A percentile compares a stretch with the other conserved stretches of the same genome.
Evolutionary conservation across 2,888 invertebrate genomes (phyloP).

Genomic region (Drosophila monieri): DNA sequence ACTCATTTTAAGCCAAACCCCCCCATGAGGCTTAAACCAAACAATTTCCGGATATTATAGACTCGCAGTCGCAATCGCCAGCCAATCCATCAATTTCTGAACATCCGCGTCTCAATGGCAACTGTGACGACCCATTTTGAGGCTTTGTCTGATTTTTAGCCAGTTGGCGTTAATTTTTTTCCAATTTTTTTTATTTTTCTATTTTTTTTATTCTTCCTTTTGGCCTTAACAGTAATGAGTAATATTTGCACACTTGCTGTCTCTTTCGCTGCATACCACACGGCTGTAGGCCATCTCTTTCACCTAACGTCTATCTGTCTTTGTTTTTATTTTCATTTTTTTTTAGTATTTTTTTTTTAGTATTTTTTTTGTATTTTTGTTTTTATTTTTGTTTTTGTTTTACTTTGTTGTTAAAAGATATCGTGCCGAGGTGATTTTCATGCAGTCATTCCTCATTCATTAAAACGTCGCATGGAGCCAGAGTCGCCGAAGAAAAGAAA

Average conservation of each 20-base stretch:
- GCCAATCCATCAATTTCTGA: not conserved
- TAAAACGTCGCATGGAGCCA: constrained; percentile 42
- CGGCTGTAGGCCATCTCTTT: constrained; percentile 16
- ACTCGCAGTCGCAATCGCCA: not conserved
- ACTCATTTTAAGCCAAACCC: not conserved
- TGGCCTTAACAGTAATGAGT: constrained; percentile 7
- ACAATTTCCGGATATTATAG: not conserved
- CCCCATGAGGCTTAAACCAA: not conserved
- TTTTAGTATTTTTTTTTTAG: not conserved
- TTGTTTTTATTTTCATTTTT: constrained; percentile 10
- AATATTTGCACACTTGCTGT: constrained; percentile 25
- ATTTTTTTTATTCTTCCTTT: constrained; percentile 8
- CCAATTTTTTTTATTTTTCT: not conserved
- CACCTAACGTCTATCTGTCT: constrained; percentile 10
- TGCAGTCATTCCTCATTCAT: constrained; percentile 66
- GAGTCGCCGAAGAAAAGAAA: constrained; percentile 15
- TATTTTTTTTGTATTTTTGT: not conserved
- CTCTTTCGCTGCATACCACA: constrained; percentile 10
- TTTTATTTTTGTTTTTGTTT: not conserved
- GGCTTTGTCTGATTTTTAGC: constrained; percentile 20
- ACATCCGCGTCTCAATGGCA: constrained; percentile 1
- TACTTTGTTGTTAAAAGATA: constrained; percentile 14
- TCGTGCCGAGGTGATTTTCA: constrained; percentile 59
- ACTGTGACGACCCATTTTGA: constrained; percentile 11
- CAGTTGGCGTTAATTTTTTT: constrained; percentile 24